Evolutionary conservation across 2,113 vertebrate genomes (phyloP).

Genomic region (Dipodomys stephensi): DNA sequence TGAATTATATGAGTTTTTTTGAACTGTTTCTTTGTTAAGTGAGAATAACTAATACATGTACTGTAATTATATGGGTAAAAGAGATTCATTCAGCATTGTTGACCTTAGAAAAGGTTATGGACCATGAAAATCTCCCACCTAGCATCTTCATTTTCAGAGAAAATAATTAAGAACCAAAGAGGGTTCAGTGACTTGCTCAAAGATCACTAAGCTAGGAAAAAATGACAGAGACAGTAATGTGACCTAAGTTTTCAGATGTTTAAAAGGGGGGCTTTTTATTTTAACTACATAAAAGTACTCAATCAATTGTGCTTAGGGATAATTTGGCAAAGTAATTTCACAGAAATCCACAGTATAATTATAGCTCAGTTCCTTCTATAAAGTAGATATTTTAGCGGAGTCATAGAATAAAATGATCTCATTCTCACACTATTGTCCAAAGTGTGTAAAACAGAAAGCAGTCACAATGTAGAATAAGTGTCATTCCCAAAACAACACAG

Average conservation of each 20-base stretch:
- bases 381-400: conserved; percentile 30
- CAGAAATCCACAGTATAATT: conserved; percentile 39
- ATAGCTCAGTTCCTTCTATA: conserved; percentile 24
- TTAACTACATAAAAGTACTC: not conserved
- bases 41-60: conserved; percentile 7
- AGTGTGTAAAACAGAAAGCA: not conserved
- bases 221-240: conserved; percentile 5
- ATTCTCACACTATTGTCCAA: not conserved
- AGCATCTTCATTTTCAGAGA: not conserved
- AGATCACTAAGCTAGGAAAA: conserved; percentile 9
- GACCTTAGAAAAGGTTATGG: not conserved
- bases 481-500: conserved; percentile 3
- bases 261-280: not conserved
- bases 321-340: conserved; percentile 48
- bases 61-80: not conserved
- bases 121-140: not conserved
- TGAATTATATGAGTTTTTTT: not conserved
- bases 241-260: conserved; percentile 29
- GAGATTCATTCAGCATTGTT: not conserved
- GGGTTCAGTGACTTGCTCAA: not conserved
- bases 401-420: conserved; percentile 46
- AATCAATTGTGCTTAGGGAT: conserved; percentile 52
- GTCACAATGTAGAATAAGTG: not conserved
- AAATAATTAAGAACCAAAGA: not conserved
- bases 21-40: conserved; percentile 47